phyloP scores from a whole-genome alignment of 2,888 invertebrate genomes.

The Tenthredo scrophulariae region DNA sequence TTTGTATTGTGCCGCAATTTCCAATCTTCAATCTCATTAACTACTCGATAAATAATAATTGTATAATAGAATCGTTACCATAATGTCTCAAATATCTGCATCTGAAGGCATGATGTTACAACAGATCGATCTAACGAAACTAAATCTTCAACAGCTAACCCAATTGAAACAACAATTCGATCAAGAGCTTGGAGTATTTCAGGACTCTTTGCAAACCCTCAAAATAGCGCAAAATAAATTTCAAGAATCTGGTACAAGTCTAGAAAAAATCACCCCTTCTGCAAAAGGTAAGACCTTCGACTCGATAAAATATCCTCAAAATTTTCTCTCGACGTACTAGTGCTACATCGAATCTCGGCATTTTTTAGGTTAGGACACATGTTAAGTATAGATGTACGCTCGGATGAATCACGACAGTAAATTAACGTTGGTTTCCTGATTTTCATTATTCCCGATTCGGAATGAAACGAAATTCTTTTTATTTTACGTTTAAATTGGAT shows the following conservation, averaged over 20 bases:
- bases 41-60: background rate
- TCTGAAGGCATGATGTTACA: conserved; percentile 85
- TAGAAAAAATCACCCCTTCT: conserved; percentile 88
- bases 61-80: background rate
- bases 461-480: background rate
- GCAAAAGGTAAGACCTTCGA: conserved; percentile 81
- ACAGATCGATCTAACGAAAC: conserved; percentile 89
- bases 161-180: conserved; percentile 93
- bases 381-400: background rate
- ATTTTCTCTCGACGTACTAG: background rate
- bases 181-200: conserved; percentile 93
- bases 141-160: conserved; percentile 90
- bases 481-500: background rate
- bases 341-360: background rate
- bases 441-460: background rate
- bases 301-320: background rate
- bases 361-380: conserved; percentile 61
- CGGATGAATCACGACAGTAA: background rate
- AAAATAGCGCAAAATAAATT: conserved; percentile 95
- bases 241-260: conserved; percentile 91
- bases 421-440: background rate
- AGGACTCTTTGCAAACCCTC: conserved; percentile 93
- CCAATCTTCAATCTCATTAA: background rate
- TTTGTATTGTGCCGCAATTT: conserved; percentile 1
- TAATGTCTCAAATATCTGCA: conserved; percentile 83